Percentiles rank a stretch among this genome's conserved stretches.
These are phyloP conservation scores for Sterna hirundo DNA, from an alignment of 2,113 vertebrate genomes.

Conservation along the genomic window DNA sequence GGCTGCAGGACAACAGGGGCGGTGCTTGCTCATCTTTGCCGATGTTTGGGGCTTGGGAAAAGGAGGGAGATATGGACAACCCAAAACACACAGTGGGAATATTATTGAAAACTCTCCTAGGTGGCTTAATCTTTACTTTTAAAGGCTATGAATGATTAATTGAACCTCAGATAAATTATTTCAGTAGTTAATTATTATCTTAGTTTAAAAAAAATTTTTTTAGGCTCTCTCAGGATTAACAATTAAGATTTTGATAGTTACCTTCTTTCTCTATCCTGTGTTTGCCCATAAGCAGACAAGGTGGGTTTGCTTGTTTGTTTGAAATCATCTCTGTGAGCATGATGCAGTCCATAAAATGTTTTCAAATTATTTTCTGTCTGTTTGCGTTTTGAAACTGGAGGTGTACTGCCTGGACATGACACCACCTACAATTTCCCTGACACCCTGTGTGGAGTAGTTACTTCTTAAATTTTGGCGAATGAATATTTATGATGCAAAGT, in stretches of 20 bases:
- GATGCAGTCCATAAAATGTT: neutral
- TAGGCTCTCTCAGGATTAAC: neutral
- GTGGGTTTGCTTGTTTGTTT: neutral
- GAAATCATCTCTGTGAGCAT: neutral
- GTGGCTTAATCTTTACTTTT: neutral
- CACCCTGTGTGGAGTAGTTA: neutral
- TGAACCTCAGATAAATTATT: neutral
- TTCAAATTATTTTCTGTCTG: neutral
- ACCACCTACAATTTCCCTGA: neutral
- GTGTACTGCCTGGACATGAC: neutral
- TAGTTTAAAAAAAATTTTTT: neutral
- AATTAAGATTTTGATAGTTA: neutral
- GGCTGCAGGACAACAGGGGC: neutral
- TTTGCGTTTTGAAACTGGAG: neutral
- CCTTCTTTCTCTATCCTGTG: neutral
- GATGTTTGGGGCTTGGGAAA: neutral
- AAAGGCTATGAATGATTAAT: neutral
- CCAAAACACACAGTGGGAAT: neutral
- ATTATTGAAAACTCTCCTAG: neutral
- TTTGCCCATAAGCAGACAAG: neutral
- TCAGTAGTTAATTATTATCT: neutral
- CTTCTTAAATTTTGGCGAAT: neutral
- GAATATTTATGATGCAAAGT: constrained; percentile 22
- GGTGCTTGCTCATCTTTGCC: neutral
- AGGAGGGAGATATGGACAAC: neutral